phyloP scores from a whole-genome alignment of 1,140 invertebrate species.

The Conus ventricosus region DNA sequence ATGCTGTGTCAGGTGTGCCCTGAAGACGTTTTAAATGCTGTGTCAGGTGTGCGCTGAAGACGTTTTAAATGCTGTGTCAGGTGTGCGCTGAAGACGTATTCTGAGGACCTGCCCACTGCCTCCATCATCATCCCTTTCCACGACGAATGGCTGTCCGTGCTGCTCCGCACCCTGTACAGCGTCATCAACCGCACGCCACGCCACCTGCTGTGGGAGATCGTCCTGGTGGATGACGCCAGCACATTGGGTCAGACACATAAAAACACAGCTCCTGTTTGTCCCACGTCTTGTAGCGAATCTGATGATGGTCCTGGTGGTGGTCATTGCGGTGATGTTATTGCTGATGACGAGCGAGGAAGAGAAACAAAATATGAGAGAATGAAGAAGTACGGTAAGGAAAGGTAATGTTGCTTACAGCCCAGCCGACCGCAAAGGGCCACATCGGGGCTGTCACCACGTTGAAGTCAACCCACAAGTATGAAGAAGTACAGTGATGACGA shows the following conservation, averaged over 20 bases:
- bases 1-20: too few species aligned
- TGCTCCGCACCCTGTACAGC: slow-evolving; percentile 91
- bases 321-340: neutral
- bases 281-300: neutral
- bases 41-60: too few species aligned
- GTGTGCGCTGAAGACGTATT: slow-evolving; percentile 47
- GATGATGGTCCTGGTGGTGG: too few species aligned
- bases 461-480: too few species aligned
- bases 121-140: slow-evolving; percentile 96
- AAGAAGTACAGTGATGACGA: too few species aligned
- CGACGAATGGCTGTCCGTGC: slow-evolving; percentile 93
- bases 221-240: slow-evolving; percentile 89
- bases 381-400: too few species aligned
- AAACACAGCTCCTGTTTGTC: neutral
- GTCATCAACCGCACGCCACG: slow-evolving; percentile 89
- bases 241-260: slow-evolving; percentile 82
- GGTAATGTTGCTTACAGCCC: too few species aligned
- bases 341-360: neutral
- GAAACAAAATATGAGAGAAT: neutral
- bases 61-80: slow-evolving; percentile 18
- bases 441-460: too few species aligned
- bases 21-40: too few species aligned
- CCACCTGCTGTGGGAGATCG: slow-evolving; percentile 89
- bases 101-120: slow-evolving; percentile 81
- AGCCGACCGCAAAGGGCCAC: too few species aligned